phyloP scores from a whole-genome alignment of 2,113 vertebrate genomes.

The Chlorocebus sabaeus region DNA sequence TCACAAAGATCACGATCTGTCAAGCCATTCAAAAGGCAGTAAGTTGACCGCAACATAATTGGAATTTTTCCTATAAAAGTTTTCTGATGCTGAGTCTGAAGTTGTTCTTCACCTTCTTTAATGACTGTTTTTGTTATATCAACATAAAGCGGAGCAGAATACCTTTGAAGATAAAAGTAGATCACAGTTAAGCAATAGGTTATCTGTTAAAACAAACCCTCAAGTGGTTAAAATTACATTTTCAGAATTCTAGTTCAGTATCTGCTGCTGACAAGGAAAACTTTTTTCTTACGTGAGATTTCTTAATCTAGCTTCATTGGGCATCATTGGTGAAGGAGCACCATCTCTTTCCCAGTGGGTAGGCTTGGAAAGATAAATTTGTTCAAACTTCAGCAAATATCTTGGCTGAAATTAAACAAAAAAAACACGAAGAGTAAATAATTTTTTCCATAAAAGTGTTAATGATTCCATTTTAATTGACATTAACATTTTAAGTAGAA shows the following conservation, averaged over 20 bases:
- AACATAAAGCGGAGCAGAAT: conserved; percentile 97
- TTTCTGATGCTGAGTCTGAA: conserved; percentile 98
- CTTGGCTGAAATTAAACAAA: conserved; percentile 89
- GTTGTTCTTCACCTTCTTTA: conserved; percentile 97
- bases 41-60: conserved; percentile 98
- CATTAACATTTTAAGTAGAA: background rate
- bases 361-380: conserved; percentile 98
- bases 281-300: conserved; percentile 93
- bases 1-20: conserved; percentile 98
- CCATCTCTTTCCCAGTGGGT: conserved; percentile 99
- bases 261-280: background rate
- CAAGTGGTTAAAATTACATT: background rate
- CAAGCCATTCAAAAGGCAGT: conserved; percentile 95
- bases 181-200: background rate
- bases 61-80: conserved; percentile 99
- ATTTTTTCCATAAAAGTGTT: background rate
- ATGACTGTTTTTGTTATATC: conserved; percentile 99
- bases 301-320: conserved; percentile 95
- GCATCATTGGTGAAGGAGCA: conserved; percentile 99
- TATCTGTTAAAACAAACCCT: background rate
- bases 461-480: background rate
- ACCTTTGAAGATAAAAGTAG: conserved; percentile 83
- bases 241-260: conserved; percentile 32
- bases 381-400: conserved; percentile 97
- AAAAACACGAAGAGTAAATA: background rate